Evolutionary conservation across 2,797 vertebrate species (phyloP), one percentile per base, ranked within the genome.

Genomic region (Carduelis carduelis): DNA sequence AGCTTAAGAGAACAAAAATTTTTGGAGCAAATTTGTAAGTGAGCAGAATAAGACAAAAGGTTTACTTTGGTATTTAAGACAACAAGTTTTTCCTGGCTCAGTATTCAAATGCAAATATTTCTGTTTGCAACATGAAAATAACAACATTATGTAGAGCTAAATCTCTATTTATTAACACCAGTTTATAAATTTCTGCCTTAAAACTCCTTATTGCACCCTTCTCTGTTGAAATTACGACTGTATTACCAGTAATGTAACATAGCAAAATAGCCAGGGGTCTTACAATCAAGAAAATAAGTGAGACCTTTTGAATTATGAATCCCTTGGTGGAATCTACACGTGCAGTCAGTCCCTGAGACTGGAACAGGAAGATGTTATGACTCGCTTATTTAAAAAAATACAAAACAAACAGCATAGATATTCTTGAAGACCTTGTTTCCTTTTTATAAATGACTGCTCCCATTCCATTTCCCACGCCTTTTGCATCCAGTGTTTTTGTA

Each of bases 321-420:
- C 28, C 4, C 12, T 50, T 2, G 0, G 8, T 80, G 64, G 55
- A 72, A 8, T 8, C 27, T 61, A 22, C 2, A 0, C 16, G 53
- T 72, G 49, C 50, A 53, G 30, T 37, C 21, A 35, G 49, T 80
- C 12, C 5, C 9, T 27, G 5, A 50, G 52, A 83, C 21, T 26
- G 41, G n/a, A 81, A 52, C 4, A 71, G 3, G 14, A 34, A 55
- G 39, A 24, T 39, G 7, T 2, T 76, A 64, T 35, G 24, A 49
- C 12, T 64, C 37, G 8, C 16, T 56, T 35, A 46, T 23, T 90
- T 55, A 26, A 28, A 57, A 81, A 71, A 65, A 3, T 3, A 1
- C 5, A 41, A 16, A 30, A 12, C 0, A 16, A 49, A 13, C 16
- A 37, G 5, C 30, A n/a, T 26, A 59, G 12, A 32, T 81, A 34